Evolutionary conservation across 2,113 vertebrate genomes (phyloP).

Genomic region (Pycnonotus jocosus): DNA sequence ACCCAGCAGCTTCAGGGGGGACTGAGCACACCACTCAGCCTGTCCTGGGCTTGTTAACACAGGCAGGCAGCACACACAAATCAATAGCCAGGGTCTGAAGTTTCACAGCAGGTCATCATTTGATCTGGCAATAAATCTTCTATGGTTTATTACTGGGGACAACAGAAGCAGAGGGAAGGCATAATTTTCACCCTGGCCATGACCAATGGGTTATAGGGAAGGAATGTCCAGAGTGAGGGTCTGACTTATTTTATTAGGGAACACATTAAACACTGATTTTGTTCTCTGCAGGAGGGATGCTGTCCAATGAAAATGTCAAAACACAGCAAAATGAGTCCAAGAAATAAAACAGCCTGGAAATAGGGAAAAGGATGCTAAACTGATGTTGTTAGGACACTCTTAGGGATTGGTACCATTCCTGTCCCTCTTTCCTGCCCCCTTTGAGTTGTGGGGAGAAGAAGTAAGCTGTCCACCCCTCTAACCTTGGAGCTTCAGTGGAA

Average conservation of each 20-base stretch:
- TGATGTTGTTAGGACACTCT: background rate
- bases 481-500: background rate
- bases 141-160: background rate
- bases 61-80: background rate
- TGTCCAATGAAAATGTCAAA: background rate
- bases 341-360: background rate
- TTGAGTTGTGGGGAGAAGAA: background rate
- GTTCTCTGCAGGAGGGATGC: background rate
- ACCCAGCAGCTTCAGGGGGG: background rate
- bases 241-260: background rate
- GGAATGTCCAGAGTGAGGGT: background rate
- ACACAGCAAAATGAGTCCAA: background rate
- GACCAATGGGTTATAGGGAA: background rate
- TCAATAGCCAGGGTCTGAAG: background rate
- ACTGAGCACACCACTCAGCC: background rate
- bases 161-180: background rate
- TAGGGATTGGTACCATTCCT: background rate
- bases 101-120: constrained; percentile 13
- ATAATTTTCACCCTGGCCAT: background rate
- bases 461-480: background rate
- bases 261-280: background rate
- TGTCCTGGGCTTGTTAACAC: background rate
- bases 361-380: background rate
- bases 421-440: background rate
- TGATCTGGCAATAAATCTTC: background rate